A percentile compares a stretch with the other conserved stretches of the same genome.
These are phyloP conservation scores for Tromatobia lineatoria DNA, from an alignment of 2,888 invertebrate genomes.

Conservation along the genomic window DNA sequence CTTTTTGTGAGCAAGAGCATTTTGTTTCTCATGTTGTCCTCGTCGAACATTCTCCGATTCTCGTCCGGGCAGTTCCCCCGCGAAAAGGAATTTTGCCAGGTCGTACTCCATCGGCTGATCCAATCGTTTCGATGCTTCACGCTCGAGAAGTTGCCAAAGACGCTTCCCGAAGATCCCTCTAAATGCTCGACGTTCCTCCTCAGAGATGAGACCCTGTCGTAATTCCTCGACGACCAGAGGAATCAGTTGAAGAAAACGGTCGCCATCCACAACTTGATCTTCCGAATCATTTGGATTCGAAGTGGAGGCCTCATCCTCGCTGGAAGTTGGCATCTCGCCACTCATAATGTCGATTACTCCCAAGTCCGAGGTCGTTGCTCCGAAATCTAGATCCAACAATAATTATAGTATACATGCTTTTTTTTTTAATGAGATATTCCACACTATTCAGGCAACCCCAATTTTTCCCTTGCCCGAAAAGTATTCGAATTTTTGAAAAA, in stretches of 20 bases:
- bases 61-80: conserved; percentile 56
- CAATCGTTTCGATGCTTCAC: conserved; percentile 49
- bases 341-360: conserved; percentile 20
- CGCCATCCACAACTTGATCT: conserved; percentile 44
- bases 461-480: too few relatives aligned
- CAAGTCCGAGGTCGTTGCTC: conserved; percentile 1
- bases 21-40: conserved; percentile 12
- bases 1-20: not conserved
- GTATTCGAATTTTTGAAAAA: too few relatives aligned
- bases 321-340: not conserved
- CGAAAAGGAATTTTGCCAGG: conserved; percentile 60
- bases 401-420: not conserved
- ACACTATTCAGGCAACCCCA: too few relatives aligned
- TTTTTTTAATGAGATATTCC: too few relatives aligned
- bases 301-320: not conserved
- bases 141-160: conserved; percentile 61
- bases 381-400: conserved; percentile 24
- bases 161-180: conserved; percentile 59
- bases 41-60: not conserved
- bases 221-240: conserved; percentile 62
- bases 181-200: conserved; percentile 44
- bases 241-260: conserved; percentile 58
- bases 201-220: conserved; percentile 36
- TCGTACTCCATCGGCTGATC: conserved; percentile 60
- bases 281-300: not conserved